Evolutionary conservation across 2,888 invertebrate genomes (phyloP), one percentile per base, ranked within the genome.

Genomic region (Drosophila neonasuta): DNA sequence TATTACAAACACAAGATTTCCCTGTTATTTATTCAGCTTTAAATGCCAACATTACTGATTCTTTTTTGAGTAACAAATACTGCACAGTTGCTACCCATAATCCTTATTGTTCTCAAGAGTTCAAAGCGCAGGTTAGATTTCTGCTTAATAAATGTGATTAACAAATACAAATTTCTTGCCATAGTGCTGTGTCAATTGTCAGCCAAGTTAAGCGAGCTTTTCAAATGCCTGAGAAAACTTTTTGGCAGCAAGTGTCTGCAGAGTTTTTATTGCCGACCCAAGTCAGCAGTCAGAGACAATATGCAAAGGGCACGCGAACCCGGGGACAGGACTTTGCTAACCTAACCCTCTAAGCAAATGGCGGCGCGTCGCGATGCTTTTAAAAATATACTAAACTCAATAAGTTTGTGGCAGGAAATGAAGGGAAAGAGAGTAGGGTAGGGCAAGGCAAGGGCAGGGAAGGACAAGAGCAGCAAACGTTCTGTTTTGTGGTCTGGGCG

Each of bases 381-480:
- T 77, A 75, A 75, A 75, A 75, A 70, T 63, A 70, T 52, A 77
- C 75, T 72, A 69, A 78, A 74, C 78, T 71, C 79, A 73, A 79
- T 77, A 80, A 80, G 80, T 79, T 78, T 79, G 74, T 79, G 75
- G 54, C 57, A 61, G 49, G 56, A 10, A 50, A 34, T 32, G 29
- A 30, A 39, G 36, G 36, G 24, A 10, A 13, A 24, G 39, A 8
- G 24, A 15, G 6, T 13, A n/a, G n/a, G 15, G 13, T 1, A 64
- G 45, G 51, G 34, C 4, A 29, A 10, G 20, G 44, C 10, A 24
- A 11, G 44, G 17, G 9, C 29, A 30, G 8, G 49, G 6, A 9
- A 15, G 32, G 13, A 30, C 13, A 9, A 15, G 48, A 24, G 10
- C 32, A 68, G 54, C 60, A 20, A 50, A 42, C 36, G 49, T 49